Evolutionary conservation across 2,888 invertebrate genomes (phyloP), one percentile per base, ranked within the genome.

Genomic region (Eupithecia vulgata): DNA sequence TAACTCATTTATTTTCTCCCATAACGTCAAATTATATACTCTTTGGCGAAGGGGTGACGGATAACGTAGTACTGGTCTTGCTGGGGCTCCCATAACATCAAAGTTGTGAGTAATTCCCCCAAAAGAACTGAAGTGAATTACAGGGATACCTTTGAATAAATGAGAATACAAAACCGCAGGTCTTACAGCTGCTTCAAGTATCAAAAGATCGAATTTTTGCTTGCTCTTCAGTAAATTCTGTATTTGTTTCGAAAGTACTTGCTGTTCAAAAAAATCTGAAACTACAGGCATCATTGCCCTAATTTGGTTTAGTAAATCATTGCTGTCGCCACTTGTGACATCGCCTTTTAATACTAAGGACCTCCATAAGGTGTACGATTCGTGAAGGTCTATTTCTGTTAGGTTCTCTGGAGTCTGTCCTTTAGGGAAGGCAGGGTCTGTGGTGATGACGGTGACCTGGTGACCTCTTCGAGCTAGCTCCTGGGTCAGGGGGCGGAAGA

Each of bases 381-480:
- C 83, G 37, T 85, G 82, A 0, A 90, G 62, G 64, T 89, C 84
- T 13, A 92, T 88, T 81, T 92, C 89, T n/a, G 82, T 91, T 1
- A 92, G 80, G 75, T 94, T 95, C 2, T 45, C 21, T 3, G 87
- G 88, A 1, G 83, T 7, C 57, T 80, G 25, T 34, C 81, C 89
- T 75, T 86, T 82, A 0, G 83, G 76, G 40, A 84, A 91, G 0
- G 76, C 84, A 10, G 94, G 93, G 74, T 94, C 81, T 35, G 95
- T 70, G 1, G 95, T 94, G 0, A 94, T 78, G 0, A 93, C 83
- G 0, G 89, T 85, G 0, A 95, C 80, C 68, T 95, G 86, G 72
- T 95, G 95, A 1, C 94, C 95, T 17, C 91, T 84, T 65, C 80
- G 87, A 0, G 87, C 87, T 17, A 95, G 80, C 66, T 91, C 92